Conservation (phyloP, 2,888 invertebrate species). For the Campoletis raptor region DNA sequence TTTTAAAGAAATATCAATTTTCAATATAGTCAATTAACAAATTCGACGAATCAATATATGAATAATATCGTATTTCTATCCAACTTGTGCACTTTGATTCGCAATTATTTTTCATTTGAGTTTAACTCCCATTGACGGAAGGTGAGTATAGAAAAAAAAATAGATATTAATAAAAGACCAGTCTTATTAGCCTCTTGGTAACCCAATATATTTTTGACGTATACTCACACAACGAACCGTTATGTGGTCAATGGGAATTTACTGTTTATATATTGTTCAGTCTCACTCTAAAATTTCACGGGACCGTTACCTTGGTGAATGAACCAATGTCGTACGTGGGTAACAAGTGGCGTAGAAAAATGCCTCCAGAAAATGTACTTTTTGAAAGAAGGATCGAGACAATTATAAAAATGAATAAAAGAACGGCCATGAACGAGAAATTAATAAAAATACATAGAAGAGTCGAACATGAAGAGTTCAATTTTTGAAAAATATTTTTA, state of each 20-base stretch:
- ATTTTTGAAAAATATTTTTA: too few species aligned
- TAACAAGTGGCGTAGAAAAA: slow-evolving; percentile 21
- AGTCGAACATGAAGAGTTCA: too few species aligned
- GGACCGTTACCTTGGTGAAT: slow-evolving; percentile 73
- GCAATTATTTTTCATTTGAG: slow-evolving; percentile 44
- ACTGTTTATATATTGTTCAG: neutral
- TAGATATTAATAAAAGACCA: slow-evolving; percentile 35
- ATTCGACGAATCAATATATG: slow-evolving; percentile 40
- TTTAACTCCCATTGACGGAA: slow-evolving; percentile 25
- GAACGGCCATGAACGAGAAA: neutral
- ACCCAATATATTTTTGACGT: slow-evolving; percentile 49
- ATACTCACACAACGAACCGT: slow-evolving; percentile 36
- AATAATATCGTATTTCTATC: slow-evolving; percentile 54
- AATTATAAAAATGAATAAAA: neutral
- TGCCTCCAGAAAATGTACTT: neutral
- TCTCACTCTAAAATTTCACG: slow-evolving; percentile 72
- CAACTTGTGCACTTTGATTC: slow-evolving; percentile 18
- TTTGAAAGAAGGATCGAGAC: neutral
- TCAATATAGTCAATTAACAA: slow-evolving; percentile 23
- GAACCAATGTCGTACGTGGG: slow-evolving; percentile 37
- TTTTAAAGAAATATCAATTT: slow-evolving; percentile 24
- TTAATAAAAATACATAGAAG: neutral
- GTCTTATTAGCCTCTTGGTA: slow-evolving; percentile 41
- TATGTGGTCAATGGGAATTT: slow-evolving; percentile 23
- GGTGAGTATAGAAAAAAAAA: slow-evolving; percentile 36